Evolutionary conservation across 2,113 vertebrate genomes (phyloP).

Genomic region (Indicator maculatus): DNA sequence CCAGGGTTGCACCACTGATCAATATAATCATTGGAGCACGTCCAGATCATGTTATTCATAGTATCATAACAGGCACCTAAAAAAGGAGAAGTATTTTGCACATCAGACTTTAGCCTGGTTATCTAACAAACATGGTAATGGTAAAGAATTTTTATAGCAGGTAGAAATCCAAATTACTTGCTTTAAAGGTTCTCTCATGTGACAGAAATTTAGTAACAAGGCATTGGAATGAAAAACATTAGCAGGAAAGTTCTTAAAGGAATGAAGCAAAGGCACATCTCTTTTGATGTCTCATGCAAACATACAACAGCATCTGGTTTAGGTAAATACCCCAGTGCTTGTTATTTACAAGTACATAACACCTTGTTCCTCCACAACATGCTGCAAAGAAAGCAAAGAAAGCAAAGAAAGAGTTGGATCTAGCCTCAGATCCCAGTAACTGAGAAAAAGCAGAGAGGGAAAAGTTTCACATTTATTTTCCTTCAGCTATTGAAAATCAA

Average conservation of each 20-base stretch:
- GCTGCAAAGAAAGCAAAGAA: too few species aligned
- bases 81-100: background rate
- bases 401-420: background rate
- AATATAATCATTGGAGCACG: conserved; percentile 96
- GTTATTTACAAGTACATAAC: background rate
- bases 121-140: background rate
- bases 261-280: background rate
- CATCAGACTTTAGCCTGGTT: background rate
- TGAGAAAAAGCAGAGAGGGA: background rate
- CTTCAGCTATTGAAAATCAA: background rate
- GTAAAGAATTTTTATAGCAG: background rate
- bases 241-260: background rate
- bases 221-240: background rate
- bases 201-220: background rate
- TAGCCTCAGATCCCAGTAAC: background rate
- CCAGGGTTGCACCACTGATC: conserved; percentile 99
- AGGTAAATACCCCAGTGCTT: background rate
- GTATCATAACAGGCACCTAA: conserved; percentile 95
- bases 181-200: background rate
- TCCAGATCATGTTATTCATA: conserved; percentile 98
- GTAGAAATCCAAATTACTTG: background rate
- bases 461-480: background rate
- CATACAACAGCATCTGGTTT: background rate
- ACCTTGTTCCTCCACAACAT: background rate
- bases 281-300: background rate